phyloP scores from a whole-genome alignment of 2,888 invertebrate genomes.

The Lacanobia wlatinum region DNA sequence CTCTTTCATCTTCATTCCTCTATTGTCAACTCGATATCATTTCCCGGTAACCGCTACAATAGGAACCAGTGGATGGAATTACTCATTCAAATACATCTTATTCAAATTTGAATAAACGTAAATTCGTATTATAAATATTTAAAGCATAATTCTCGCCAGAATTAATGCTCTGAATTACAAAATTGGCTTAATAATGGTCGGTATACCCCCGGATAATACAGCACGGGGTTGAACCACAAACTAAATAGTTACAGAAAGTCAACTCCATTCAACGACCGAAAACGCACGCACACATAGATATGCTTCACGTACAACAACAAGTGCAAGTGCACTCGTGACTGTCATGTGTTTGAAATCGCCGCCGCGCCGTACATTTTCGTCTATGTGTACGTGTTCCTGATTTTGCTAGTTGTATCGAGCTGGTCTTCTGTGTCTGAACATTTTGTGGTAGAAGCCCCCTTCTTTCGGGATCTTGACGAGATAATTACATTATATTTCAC shows the following conservation, averaged over 20 bases:
- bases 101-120: slow-evolving; percentile 41
- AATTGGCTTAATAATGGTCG: slow-evolving; percentile 66
- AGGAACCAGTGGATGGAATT: neutral
- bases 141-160: slow-evolving; percentile 52
- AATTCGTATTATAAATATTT: slow-evolving; percentile 53
- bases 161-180: slow-evolving; percentile 65
- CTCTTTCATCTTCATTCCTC: neutral
- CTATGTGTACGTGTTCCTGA: neutral
- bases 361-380: neutral
- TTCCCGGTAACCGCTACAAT: neutral
- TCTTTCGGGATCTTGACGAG: slow-evolving; percentile 59
- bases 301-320: neutral
- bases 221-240: slow-evolving; percentile 7
- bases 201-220: slow-evolving; percentile 56
- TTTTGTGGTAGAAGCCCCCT: neutral
- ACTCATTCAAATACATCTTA: slow-evolving; percentile 12
- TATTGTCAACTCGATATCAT: neutral
- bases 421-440: neutral
- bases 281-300: neutral
- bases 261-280: neutral
- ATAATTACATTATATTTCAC: slow-evolving; percentile 69
- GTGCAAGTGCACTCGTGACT: too few relatives aligned
- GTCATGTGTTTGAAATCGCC: neutral
- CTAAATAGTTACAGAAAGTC: neutral
- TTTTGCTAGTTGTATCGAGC: neutral